phyloP scores from a whole-genome alignment of 2,797 vertebrate genomes.

The Catamblyrhynchus diadema region DNA sequence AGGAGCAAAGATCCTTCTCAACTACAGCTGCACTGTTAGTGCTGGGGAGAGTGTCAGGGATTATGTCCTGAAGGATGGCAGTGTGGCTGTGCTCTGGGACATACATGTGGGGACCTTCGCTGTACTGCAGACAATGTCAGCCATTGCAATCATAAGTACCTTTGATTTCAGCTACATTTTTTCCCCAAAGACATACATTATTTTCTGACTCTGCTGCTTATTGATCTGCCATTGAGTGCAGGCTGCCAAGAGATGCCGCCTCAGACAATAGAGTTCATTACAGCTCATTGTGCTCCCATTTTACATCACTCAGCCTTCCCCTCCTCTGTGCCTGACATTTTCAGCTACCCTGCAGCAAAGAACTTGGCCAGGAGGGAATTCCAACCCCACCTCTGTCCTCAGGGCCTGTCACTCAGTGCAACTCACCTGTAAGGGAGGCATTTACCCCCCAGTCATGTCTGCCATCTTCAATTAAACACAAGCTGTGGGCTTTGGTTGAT shows the following conservation, averaged over 20 bases:
- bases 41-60: neutral
- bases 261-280: neutral
- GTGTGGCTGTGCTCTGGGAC: neutral
- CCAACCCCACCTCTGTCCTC: neutral
- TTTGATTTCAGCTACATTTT: neutral
- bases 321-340: neutral
- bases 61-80: neutral
- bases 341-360: neutral
- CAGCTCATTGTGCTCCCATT: neutral
- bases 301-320: neutral
- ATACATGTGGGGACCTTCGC: accelerated
- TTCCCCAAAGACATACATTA: neutral
- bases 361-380: neutral
- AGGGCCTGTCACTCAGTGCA: neutral
- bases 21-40: neutral
- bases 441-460: neutral
- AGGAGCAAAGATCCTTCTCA: neutral
- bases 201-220: neutral
- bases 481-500: neutral
- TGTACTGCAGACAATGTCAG: neutral
- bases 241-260: neutral
- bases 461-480: neutral
- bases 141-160: neutral
- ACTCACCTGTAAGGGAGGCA: neutral
- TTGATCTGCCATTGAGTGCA: neutral